A percentile compares a stretch with the other conserved stretches of the same genome.
These are phyloP conservation scores for Monopterus albus DNA, from an alignment of 2,113 vertebrate genomes.

Conservation along the genomic window DNA sequence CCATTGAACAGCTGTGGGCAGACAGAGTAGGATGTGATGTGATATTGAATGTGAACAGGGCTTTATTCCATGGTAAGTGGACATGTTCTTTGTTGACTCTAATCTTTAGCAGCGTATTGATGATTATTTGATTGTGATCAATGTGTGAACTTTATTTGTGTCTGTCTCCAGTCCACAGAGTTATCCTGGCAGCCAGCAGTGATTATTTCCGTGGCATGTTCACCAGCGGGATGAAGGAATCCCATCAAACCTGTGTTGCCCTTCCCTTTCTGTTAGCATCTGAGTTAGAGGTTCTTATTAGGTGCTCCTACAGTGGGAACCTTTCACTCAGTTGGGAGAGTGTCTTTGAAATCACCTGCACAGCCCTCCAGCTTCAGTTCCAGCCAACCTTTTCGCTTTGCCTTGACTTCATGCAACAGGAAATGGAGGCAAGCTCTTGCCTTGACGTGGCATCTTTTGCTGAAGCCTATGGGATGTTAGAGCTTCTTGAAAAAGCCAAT, in stretches of 20 bases:
- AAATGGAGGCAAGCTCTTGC: conserved; percentile 82
- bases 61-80: conserved; percentile 76
- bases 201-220: conserved; percentile 94
- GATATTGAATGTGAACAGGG: conserved; percentile 80
- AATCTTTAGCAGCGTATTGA: too few species aligned
- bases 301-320: conserved; percentile 85
- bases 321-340: conserved; percentile 83
- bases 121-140: background rate
- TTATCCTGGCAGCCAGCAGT: conserved; percentile 88
- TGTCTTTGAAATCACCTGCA: conserved; percentile 86
- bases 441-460: conserved; percentile 86
- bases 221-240: conserved; percentile 90
- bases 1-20: conserved; percentile 76
- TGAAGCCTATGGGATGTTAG: conserved; percentile 80
- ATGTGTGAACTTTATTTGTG: background rate
- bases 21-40: conserved; percentile 87
- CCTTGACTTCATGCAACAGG: conserved; percentile 80
- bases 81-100: background rate
- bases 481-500: conserved; percentile 80
- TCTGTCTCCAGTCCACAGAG: conserved; percentile 84
- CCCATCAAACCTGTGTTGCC: conserved; percentile 72
- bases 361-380: conserved; percentile 89
- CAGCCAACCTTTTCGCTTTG: conserved; percentile 85
- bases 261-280: conserved; percentile 72
- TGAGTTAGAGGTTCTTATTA: conserved; percentile 85